Evolutionary conservation across 1,140 invertebrate species (phyloP).

Genomic region (Dendrolimus punctatus): DNA sequence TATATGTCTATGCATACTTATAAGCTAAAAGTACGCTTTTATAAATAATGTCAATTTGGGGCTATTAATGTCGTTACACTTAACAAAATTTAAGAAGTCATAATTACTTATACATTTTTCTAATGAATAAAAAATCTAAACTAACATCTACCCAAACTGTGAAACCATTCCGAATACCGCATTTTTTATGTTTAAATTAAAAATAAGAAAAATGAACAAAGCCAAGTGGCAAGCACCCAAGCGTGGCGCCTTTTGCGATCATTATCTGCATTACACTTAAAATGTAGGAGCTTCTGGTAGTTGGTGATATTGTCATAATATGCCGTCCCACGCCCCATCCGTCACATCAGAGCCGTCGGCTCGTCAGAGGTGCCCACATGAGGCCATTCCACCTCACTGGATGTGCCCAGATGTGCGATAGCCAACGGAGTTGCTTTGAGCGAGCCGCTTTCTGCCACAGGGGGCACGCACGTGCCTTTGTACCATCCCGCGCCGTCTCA

Average conservation of each 20-base stretch:
- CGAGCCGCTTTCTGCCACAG: constrained; percentile 34
- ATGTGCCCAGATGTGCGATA: constrained; percentile 55
- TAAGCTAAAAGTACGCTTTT: too few relatives aligned
- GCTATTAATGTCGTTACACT: too few relatives aligned
- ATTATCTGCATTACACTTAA: constrained; percentile 22
- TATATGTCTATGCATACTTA: too few relatives aligned
- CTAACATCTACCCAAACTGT: too few relatives aligned
- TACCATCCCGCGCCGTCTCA: constrained; percentile 37
- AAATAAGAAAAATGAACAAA: not conserved
- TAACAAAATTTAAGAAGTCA: too few relatives aligned
- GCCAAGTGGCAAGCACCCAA: constrained; percentile 18
- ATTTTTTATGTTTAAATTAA: too few relatives aligned
- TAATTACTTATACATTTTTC: too few relatives aligned
- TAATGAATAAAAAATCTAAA: too few relatives aligned
- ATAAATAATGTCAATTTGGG: too few relatives aligned
- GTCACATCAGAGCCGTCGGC: constrained; percentile 32
- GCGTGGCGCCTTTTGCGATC: constrained; percentile 25
- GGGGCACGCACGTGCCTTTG: constrained; percentile 62
- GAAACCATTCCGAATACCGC: not conserved
- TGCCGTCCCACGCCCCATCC: constrained; percentile 31
- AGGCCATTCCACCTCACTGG: constrained; percentile 55
- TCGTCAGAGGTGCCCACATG: constrained; percentile 45
- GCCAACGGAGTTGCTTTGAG: constrained; percentile 39
- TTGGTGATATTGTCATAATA: constrained; percentile 35
- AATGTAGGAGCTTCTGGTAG: constrained; percentile 20